Evolutionary conservation across 35 echinoderm and acorn worm genomes (phyloP).

Genomic region (Ophioderma brevispina): DNA sequence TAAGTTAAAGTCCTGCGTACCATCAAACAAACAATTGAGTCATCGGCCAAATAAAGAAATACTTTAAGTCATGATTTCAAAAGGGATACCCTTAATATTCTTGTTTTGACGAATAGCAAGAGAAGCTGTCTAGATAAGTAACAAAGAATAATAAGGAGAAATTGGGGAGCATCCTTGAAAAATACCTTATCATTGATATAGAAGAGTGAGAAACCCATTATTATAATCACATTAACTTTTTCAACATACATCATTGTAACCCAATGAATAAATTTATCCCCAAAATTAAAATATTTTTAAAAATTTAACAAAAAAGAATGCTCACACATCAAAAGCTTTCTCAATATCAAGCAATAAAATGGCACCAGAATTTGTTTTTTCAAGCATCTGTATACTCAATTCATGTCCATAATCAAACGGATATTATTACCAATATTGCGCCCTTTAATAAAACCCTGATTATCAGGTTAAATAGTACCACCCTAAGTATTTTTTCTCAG

Average conservation of each 20-base stretch:
- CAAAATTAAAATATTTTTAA: slow-evolving; percentile 36
- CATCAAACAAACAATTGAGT: background rate
- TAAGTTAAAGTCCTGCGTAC: too few relatives aligned
- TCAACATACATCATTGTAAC: background rate
- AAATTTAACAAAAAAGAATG: slow-evolving; percentile 15
- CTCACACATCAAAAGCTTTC: slow-evolving; percentile 28
- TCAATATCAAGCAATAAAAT: slow-evolving; percentile 32
- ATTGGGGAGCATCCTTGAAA: background rate
- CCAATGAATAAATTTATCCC: background rate
- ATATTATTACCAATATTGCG: slow-evolving; percentile 19
- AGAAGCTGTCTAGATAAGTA: background rate
- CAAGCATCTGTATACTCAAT: background rate
- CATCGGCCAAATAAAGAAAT: background rate
- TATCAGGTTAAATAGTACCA: background rate
- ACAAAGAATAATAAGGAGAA: background rate
- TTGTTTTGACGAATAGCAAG: background rate
- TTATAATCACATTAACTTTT: slow-evolving; percentile 18
- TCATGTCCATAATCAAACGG: background rate
- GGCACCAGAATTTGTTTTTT: slow-evolving; percentile 20
- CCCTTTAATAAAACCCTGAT: background rate
- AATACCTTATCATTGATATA: background rate
- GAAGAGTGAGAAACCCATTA: background rate
- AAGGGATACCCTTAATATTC: background rate
- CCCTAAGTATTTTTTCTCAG: background rate
- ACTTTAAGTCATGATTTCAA: background rate